Percentiles rank a stretch among this genome's conserved stretches.
These are phyloP conservation scores for Lophius piscatorius DNA, from an alignment of 2,113 vertebrate genomes.

Conservation along the genomic window DNA sequence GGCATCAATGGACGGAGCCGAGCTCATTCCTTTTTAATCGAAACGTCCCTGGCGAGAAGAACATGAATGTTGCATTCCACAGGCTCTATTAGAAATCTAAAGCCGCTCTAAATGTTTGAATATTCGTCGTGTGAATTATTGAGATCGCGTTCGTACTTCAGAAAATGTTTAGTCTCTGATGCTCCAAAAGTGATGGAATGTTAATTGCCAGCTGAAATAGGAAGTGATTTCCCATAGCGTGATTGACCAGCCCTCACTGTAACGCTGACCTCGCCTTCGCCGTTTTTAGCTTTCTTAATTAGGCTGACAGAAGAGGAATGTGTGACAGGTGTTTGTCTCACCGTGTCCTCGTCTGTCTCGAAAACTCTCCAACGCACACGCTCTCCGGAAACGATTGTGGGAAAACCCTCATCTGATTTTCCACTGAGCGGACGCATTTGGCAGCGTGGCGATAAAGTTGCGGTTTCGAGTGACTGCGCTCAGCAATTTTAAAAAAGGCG, in stretches of 20 bases:
- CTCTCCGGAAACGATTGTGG: slow-evolving; percentile 47
- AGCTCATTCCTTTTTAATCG: slow-evolving; percentile 67
- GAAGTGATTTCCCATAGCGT: slow-evolving; percentile 50
- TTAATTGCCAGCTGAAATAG: slow-evolving; percentile 51
- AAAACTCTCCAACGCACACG: slow-evolving; percentile 15
- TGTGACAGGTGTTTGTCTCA: slow-evolving; percentile 26
- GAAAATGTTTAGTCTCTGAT: slow-evolving; percentile 61
- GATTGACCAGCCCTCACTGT: slow-evolving; percentile 11
- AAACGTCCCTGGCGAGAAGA: slow-evolving; percentile 58
- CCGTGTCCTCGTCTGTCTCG: slow-evolving; percentile 27
- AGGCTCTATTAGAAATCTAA: slow-evolving; percentile 57
- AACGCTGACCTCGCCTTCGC: slow-evolving; percentile 4
- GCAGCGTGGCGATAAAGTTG: slow-evolving; percentile 60
- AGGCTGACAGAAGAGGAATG: slow-evolving; percentile 1
- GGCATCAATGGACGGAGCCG: slow-evolving; percentile 24
- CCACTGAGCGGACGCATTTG: slow-evolving; percentile 45
- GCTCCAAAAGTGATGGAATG: slow-evolving; percentile 49
- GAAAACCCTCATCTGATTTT: slow-evolving; percentile 58
- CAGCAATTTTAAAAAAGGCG: slow-evolving; percentile 68
- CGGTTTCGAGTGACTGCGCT: slow-evolving; percentile 73
- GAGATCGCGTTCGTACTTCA: slow-evolving; percentile 58
- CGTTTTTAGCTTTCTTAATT: slow-evolving; percentile 25
- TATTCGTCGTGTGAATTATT: slow-evolving; percentile 72
- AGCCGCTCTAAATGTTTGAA: slow-evolving; percentile 68
- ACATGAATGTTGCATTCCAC: slow-evolving; percentile 75